Percentiles rank a stretch among this genome's conserved stretches.
Evolutionary conservation across 2,113 vertebrate genomes (phyloP).

Genomic region (Poicephalus meyeri): DNA sequence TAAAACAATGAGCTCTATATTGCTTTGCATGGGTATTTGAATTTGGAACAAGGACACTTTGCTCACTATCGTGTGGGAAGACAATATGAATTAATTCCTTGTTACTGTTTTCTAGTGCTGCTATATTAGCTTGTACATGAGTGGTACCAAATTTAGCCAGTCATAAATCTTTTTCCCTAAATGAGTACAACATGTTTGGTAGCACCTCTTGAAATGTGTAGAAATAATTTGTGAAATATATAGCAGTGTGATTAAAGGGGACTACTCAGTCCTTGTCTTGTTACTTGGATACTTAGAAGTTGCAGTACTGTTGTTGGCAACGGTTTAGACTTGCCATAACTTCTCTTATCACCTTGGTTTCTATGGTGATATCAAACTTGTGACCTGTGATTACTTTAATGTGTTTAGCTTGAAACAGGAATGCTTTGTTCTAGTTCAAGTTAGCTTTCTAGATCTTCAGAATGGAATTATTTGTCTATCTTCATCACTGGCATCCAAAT

Average conservation of each 20-base stretch:
- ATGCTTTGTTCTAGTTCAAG: background rate
- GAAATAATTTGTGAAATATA: background rate
- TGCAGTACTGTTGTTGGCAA: constrained; percentile 1
- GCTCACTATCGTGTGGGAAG: background rate
- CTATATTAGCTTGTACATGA: background rate
- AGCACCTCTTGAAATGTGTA: background rate
- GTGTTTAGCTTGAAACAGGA: constrained; percentile 9
- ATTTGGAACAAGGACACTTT: background rate
- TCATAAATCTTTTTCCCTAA: background rate
- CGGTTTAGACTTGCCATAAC: background rate
- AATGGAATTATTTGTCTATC: background rate
- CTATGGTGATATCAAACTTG: constrained; percentile 10
- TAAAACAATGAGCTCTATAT: background rate
- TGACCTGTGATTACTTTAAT: constrained; percentile 15
- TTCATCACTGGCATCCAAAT: no score
- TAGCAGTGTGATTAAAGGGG: background rate
- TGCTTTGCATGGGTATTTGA: background rate
- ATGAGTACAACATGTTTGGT: background rate
- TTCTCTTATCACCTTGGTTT: constrained; percentile 17
- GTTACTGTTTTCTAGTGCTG: background rate
- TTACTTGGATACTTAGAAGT: background rate
- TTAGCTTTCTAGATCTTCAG: background rate
- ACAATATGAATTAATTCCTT: constrained; percentile 7
- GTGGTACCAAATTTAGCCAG: background rate
- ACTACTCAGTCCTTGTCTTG: background rate